phyloP scores from a whole-genome alignment of 2,888 invertebrate genomes.

The Chrysolina oricalcia region DNA sequence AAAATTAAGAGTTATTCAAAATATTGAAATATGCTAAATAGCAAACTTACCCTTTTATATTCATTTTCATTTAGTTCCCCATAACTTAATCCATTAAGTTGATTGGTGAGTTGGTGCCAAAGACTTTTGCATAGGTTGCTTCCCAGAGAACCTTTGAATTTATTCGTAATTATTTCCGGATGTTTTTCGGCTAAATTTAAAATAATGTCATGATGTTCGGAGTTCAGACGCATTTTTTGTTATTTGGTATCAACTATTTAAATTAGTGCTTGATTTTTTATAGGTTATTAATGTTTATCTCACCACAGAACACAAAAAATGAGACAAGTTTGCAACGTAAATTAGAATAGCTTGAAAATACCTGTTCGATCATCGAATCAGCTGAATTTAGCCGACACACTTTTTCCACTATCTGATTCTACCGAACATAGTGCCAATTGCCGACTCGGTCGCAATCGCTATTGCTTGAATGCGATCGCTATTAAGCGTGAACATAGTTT shows the following conservation, averaged over 20 bases:
- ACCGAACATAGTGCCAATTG: neutral
- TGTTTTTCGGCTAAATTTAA: no score
- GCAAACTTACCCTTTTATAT: conserved; percentile 5
- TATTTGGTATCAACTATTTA: no score
- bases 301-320: conserved; percentile 13
- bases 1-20: neutral
- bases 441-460: neutral
- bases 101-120: no score
- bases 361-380: conserved; percentile 10
- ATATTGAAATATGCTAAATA: no score
- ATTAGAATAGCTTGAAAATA: neutral
- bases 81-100: conserved; percentile 4
- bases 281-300: neutral
- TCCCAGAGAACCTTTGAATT: conserved; percentile 4
- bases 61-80: conserved; percentile 1
- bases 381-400: conserved; percentile 11
- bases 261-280: no score
- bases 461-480: neutral
- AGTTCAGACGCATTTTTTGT: no score
- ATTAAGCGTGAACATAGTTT: neutral
- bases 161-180: no score
- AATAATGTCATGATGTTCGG: no score
- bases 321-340: conserved; percentile 8
- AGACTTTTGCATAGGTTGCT: neutral
- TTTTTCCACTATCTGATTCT: neutral